Conservation (phyloP, 2,888 invertebrate species). For the Saturnia japonica region DNA sequence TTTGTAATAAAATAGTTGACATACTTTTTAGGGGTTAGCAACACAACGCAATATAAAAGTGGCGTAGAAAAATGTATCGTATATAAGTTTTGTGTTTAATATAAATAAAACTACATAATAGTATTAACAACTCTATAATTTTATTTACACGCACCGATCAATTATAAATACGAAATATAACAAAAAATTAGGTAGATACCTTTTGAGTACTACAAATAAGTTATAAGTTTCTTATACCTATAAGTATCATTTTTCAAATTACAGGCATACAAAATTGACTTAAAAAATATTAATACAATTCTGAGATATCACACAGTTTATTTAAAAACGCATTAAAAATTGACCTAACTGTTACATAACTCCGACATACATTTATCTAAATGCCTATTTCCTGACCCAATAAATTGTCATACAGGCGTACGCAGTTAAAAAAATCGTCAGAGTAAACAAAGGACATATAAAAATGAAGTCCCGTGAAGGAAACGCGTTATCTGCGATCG, state of each 20-base stretch:
- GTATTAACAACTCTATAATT: too few relatives aligned
- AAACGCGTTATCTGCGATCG: slow-evolving; percentile 44
- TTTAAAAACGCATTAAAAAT: neutral
- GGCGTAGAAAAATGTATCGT: too few relatives aligned
- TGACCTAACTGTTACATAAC: neutral
- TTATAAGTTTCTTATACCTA: neutral
- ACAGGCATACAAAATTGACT: neutral
- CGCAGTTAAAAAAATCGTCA: slow-evolving; percentile 55
- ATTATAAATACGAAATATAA: too few relatives aligned
- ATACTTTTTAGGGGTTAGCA: too few relatives aligned
- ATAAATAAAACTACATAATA: too few relatives aligned
- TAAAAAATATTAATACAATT: neutral
- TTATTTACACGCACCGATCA: too few relatives aligned
- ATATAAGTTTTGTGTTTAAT: too few relatives aligned
- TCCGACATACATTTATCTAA: slow-evolving; percentile 15
- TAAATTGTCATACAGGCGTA: slow-evolving; percentile 34
- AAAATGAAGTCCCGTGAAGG: slow-evolving; percentile 49
- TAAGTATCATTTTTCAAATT: neutral
- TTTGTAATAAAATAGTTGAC: too few relatives aligned
- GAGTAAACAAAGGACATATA: slow-evolving; percentile 51
- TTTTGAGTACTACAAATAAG: neutral
- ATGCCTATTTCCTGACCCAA: slow-evolving; percentile 35
- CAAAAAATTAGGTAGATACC: neutral
- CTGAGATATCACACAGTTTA: neutral
- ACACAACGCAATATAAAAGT: too few relatives aligned